A percentile compares a stretch with the other conserved stretches of the same genome.
Conservation (phyloP, 2,888 invertebrate genomes). For the Apamea epomidion region DNA sequence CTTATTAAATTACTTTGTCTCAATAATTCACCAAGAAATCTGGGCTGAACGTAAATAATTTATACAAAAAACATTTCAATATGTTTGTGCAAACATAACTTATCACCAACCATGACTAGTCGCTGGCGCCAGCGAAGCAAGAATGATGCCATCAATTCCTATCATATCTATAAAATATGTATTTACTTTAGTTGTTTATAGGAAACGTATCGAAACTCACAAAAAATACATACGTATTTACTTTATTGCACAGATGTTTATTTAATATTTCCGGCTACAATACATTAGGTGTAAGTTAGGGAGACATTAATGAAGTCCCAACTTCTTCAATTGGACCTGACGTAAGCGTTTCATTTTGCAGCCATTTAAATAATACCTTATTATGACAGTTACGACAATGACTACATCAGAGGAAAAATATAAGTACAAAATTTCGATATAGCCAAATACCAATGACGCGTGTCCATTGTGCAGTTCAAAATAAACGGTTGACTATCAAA, state of each 20-base stretch:
- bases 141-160: conserved; percentile 61
- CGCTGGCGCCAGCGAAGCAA: conserved; percentile 60
- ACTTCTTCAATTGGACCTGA: conserved; percentile 29
- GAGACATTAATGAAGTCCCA: conserved; percentile 38
- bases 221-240: conserved; percentile 51
- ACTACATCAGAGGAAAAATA: conserved; percentile 44
- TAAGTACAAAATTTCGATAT: conserved; percentile 19
- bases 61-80: conserved; percentile 60
- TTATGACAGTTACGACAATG: conserved; percentile 36
- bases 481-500: conserved; percentile 53
- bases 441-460: conserved; percentile 56
- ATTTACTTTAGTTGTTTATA: conserved; percentile 63
- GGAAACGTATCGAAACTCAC: conserved; percentile 51
- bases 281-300: conserved; percentile 45
- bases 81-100: conserved; percentile 63
- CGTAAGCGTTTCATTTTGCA: conserved; percentile 34
- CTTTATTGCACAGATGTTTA: conserved; percentile 47
- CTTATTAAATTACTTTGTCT: conserved; percentile 46
- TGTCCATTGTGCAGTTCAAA: conserved; percentile 45
- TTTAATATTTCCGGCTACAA: conserved; percentile 46
- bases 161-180: conserved; percentile 62
- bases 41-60: conserved; percentile 60
- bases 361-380: conserved; percentile 37
- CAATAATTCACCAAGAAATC: conserved; percentile 58
- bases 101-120: conserved; percentile 58